Conservation (phyloP, 1,140 invertebrate genomes). For the Subanguina moxae region DNA sequence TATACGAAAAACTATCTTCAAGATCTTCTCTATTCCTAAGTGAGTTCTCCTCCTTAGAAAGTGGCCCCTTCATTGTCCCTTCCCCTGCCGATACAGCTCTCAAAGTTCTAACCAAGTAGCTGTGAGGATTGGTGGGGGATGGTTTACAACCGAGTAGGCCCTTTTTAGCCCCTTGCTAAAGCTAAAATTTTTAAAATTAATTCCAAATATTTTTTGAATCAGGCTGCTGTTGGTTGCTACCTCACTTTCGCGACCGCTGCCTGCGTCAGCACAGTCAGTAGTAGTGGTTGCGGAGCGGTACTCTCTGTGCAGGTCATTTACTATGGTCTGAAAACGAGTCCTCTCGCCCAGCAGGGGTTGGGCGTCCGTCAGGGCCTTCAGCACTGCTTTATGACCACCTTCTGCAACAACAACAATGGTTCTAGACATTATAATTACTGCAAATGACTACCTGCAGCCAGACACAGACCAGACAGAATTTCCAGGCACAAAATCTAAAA, state of each 20-base stretch:
- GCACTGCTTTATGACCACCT: slow-evolving; percentile 48
- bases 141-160: no score
- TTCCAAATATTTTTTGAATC: no score
- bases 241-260: slow-evolving; percentile 79
- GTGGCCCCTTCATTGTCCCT: no score
- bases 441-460: background rate
- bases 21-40: no score
- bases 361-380: slow-evolving; percentile 53
- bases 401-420: slow-evolving; percentile 38
- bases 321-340: slow-evolving; percentile 70
- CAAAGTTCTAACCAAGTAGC: no score
- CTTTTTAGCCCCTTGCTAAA: no score
- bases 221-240: slow-evolving; percentile 89
- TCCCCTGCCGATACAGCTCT: no score
- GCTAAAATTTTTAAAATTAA: no score
- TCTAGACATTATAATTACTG: no score
- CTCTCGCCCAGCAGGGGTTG: slow-evolving; percentile 49
- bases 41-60: no score
- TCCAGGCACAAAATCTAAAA: slow-evolving; percentile 54
- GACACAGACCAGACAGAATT: slow-evolving; percentile 55
- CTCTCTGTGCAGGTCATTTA: slow-evolving; percentile 87
- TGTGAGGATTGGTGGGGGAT: no score
- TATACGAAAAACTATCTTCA: no score
- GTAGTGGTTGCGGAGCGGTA: slow-evolving; percentile 68
- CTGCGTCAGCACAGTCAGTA: slow-evolving; percentile 80